Conservation (phyloP, 2,113 vertebrate genomes). For the Martes martes region DNA sequence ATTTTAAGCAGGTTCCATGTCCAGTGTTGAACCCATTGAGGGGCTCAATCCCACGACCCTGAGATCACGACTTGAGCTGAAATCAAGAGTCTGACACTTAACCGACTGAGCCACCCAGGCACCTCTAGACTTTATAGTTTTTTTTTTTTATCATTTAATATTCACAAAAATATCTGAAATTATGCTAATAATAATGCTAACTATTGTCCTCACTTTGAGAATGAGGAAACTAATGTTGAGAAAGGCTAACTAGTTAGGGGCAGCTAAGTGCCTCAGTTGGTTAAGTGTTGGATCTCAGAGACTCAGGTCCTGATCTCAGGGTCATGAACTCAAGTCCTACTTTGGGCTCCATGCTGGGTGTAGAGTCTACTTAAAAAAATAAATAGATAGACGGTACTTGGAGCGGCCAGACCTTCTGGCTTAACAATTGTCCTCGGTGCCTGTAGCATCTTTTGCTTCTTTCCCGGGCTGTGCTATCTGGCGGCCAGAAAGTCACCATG, state of each 20-base stretch:
- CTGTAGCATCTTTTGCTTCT: neutral
- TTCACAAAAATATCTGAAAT: neutral
- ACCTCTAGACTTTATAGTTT: neutral
- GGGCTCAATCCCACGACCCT: neutral
- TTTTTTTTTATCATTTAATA: neutral
- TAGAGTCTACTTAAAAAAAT: neutral
- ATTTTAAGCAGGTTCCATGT: neutral
- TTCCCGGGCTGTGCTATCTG: no score
- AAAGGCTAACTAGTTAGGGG: neutral
- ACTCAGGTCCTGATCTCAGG: neutral
- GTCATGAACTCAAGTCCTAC: neutral
- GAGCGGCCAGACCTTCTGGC: fast-evolving
- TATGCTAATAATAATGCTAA: neutral
- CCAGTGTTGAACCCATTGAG: neutral
- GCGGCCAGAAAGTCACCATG: slow-evolving; percentile 87
- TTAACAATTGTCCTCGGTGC: fast-evolving
- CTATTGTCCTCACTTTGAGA: neutral
- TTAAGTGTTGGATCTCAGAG: neutral
- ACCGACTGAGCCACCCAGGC: neutral
- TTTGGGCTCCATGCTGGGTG: neutral
- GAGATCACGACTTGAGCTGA: neutral
- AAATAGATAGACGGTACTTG: fast-evolving
- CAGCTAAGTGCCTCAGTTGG: neutral
- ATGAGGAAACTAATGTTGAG: neutral
- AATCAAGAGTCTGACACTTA: neutral